phyloP scores from a whole-genome alignment of 2,797 vertebrate species.

The Lates japonicus region DNA sequence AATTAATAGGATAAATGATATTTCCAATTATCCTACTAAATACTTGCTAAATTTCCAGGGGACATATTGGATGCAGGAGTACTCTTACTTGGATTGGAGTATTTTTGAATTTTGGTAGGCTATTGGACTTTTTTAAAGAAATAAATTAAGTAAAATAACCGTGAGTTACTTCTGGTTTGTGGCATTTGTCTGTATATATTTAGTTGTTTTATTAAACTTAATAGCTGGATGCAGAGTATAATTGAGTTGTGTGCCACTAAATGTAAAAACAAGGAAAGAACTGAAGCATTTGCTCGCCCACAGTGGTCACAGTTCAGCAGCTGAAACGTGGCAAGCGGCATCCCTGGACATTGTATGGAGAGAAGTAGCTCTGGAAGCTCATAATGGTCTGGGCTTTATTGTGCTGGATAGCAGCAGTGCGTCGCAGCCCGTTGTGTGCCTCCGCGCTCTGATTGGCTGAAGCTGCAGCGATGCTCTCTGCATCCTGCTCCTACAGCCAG shows the following conservation, averaged over 20 bases:
- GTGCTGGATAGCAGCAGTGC: constrained; percentile 74
- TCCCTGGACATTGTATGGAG: constrained; percentile 16
- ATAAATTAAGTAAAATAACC: background rate
- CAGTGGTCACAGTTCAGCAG: background rate
- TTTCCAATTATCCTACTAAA: background rate
- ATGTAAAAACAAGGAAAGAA: background rate
- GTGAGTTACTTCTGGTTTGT: background rate
- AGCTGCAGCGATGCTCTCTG: constrained; percentile 71
- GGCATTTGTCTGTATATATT: background rate
- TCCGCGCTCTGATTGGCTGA: constrained; percentile 79
- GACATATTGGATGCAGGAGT: background rate
- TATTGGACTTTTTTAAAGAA: background rate
- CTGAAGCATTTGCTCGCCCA: background rate
- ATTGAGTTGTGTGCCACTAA: background rate
- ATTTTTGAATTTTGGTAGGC: background rate
- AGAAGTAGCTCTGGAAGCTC: constrained; percentile 35
- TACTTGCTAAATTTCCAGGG: too few species aligned
- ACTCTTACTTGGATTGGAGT: background rate
- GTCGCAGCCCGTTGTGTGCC: constrained; percentile 59
- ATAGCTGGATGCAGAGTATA: background rate
- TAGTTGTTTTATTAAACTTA: background rate
- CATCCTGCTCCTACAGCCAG: constrained; percentile 71
- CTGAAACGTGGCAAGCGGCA: background rate
- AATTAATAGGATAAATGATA: background rate
- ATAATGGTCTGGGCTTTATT: constrained; percentile 30